Percentiles rank a stretch among this genome's conserved stretches.
These are phyloP conservation scores for Hypsibius dujardini DNA, from an alignment of 1,140 invertebrate genomes.

Conservation along the genomic window DNA sequence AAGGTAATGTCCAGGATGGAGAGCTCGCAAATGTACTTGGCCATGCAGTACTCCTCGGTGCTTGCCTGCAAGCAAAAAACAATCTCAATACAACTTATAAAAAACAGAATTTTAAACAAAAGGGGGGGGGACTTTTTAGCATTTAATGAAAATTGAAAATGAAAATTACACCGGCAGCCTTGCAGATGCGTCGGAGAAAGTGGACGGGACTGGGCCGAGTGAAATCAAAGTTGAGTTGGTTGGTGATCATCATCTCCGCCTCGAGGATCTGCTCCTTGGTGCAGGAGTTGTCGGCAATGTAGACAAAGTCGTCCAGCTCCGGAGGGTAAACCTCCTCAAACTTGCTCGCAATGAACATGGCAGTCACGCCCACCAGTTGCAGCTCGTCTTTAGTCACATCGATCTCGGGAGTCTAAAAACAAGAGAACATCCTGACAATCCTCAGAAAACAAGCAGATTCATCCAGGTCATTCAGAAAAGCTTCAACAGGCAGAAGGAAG, in stretches of 20 bases:
- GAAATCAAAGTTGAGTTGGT: slow-evolving; percentile 55
- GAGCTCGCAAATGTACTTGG: slow-evolving; percentile 82
- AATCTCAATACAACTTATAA: too few relatives aligned
- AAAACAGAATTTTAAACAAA: neutral
- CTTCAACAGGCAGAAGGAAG: neutral
- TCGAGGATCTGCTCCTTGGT: slow-evolving; percentile 53
- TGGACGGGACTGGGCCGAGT: slow-evolving; percentile 65
- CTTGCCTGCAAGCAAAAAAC: slow-evolving; percentile 35
- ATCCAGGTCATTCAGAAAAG: neutral
- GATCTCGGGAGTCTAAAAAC: neutral
- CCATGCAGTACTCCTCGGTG: slow-evolving; percentile 56
- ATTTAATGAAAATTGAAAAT: neutral
- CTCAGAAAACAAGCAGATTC: too few relatives aligned
- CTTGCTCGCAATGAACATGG: slow-evolving; percentile 50
- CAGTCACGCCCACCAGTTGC: neutral
- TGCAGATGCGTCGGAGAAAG: slow-evolving; percentile 63
- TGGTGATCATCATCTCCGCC: slow-evolving; percentile 59
- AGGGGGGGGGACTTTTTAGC: neutral
- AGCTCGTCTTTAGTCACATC: neutral
- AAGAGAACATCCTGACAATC: neutral
- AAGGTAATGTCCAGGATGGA: slow-evolving; percentile 61
- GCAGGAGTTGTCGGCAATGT: slow-evolving; percentile 75
- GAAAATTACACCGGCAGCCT: slow-evolving; percentile 45
- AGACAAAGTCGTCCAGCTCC: slow-evolving; percentile 70
- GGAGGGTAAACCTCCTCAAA: slow-evolving; percentile 87